These are phyloP conservation scores for Elephantulus edwardii DNA, from an alignment of 2,113 vertebrate genomes.

Conservation along the genomic window DNA sequence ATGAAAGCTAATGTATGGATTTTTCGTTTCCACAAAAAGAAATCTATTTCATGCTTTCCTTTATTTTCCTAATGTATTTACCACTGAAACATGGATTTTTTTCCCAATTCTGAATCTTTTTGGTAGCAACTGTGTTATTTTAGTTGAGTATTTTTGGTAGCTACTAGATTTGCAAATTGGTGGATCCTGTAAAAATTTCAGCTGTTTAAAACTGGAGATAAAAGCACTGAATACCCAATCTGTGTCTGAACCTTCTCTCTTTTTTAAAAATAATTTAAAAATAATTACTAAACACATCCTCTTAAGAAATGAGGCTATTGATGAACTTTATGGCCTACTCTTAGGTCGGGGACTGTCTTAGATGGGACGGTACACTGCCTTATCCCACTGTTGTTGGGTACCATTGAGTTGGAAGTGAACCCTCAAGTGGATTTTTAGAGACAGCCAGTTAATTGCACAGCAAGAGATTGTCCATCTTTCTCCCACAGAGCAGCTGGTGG, in stretches of 20 bases:
- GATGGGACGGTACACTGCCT: neutral
- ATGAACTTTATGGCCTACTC: neutral
- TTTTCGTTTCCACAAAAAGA: slow-evolving; percentile 2
- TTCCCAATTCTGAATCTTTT: slow-evolving; percentile 37
- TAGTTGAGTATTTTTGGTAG: slow-evolving; percentile 9
- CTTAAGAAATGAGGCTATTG: slow-evolving; percentile 31
- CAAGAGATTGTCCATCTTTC: too few species aligned
- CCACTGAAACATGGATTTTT: neutral
- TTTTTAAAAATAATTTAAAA: neutral
- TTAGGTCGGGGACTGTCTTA: neutral
- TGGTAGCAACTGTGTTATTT: slow-evolving; percentile 23
- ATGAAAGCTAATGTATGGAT: too few species aligned
- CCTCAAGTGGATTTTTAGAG: too few species aligned
- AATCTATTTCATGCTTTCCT: neutral
- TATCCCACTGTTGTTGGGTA: neutral
- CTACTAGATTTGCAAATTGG: slow-evolving; percentile 11
- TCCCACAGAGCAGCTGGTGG: too few species aligned
- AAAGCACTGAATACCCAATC: neutral
- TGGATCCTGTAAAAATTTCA: neutral
- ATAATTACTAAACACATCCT: neutral
- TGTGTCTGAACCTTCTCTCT: neutral
- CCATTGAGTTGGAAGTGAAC: too few species aligned
- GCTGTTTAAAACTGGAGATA: slow-evolving; percentile 8
- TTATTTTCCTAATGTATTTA: slow-evolving; percentile 39
- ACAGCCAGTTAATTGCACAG: too few species aligned